Evolutionary conservation across 2,797 vertebrate genomes (phyloP).

Genomic region (Hozukius guyotensis): DNA sequence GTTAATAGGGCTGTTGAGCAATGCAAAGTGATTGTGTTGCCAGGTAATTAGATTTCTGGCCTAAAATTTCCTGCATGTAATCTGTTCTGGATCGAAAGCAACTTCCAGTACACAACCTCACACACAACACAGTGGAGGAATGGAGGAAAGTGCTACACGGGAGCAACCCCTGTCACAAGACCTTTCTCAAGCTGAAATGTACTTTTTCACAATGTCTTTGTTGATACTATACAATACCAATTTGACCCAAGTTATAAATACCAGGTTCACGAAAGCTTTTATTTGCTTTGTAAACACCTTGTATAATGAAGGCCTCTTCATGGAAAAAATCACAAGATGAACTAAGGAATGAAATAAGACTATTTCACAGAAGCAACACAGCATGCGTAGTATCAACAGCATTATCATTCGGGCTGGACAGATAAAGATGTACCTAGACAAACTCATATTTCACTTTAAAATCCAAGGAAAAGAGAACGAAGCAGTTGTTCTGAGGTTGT

Average conservation of each 20-base stretch:
- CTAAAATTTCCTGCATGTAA: conserved; percentile 30
- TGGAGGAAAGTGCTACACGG: not conserved
- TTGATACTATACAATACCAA: not conserved
- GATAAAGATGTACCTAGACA: not conserved
- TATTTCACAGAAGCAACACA: not conserved
- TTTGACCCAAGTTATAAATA: not conserved
- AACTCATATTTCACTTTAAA: not conserved
- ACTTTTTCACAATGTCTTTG: too few species aligned
- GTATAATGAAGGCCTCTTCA: not conserved
- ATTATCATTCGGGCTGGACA: not conserved
- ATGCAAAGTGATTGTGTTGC: conserved; percentile 31
- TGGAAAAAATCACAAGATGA: not conserved
- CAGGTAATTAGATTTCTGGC: conserved; percentile 47
- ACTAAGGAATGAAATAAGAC: not conserved
- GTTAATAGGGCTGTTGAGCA: conserved; percentile 47
- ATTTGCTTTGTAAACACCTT: not conserved
- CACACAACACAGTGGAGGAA: not conserved
- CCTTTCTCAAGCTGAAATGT: not conserved
- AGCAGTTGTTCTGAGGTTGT: conserved; percentile 11
- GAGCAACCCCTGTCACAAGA: not conserved
- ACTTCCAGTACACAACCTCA: not conserved
- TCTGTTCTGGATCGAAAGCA: conserved; percentile 40
- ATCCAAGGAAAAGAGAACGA: conserved; percentile 1
- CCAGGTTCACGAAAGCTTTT: not conserved
- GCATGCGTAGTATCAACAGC: not conserved